phyloP scores from a whole-genome alignment of 1,140 invertebrate species.

The Frieseomelitta varia region DNA sequence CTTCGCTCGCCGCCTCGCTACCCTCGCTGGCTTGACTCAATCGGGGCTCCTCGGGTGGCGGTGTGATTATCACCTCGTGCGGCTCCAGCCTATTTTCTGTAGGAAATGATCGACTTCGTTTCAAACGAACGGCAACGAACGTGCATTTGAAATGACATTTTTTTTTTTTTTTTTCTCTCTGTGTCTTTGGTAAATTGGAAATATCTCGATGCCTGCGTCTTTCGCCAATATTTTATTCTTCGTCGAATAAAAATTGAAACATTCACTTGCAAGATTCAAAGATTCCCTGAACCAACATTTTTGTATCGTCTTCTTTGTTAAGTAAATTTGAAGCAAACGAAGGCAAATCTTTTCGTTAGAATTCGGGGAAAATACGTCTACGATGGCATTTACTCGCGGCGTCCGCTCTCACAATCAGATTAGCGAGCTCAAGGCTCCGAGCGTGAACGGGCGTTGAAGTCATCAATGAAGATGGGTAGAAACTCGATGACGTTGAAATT shows the following conservation, averaged over 20 bases:
- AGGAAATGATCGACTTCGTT: neutral
- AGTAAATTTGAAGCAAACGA: no score
- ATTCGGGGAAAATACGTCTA: neutral
- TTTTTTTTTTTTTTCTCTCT: neutral
- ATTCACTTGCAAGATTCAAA: no score
- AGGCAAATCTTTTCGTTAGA: no score
- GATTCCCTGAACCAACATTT: no score
- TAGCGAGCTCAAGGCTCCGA: constrained; percentile 27
- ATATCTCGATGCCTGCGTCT: no score
- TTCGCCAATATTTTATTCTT: no score
- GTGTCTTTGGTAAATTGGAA: neutral
- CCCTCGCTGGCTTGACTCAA: constrained; percentile 75
- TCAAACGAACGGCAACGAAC: neutral
- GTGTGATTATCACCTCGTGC: constrained; percentile 78
- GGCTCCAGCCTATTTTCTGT: constrained; percentile 65
- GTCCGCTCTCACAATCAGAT: neutral
- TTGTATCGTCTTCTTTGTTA: no score
- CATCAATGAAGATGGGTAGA: constrained; percentile 67
- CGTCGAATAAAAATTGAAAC: no score
- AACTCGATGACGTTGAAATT: constrained; percentile 63
- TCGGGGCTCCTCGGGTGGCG: constrained; percentile 73
- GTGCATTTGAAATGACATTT: no score
- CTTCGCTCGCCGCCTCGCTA: constrained; percentile 73
- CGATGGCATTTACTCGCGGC: constrained; percentile 28
- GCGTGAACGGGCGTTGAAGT: constrained; percentile 59